A percentile compares a stretch with the other conserved stretches of the same genome.
These are phyloP conservation scores for Ondatra zibethicus DNA, from an alignment of 2,113 vertebrate species.

Conservation along the genomic window DNA sequence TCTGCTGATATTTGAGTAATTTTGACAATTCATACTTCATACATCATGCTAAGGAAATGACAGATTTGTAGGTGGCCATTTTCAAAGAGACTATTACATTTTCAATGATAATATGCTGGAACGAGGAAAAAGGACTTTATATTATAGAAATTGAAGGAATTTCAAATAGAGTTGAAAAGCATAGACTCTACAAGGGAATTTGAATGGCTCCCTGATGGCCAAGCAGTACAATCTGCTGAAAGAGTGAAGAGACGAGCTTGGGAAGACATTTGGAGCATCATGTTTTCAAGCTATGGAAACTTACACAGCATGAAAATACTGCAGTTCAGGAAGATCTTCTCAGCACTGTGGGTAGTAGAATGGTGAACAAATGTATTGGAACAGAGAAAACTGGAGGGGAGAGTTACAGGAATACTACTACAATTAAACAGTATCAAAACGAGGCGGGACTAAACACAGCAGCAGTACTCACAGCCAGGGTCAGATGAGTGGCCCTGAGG, in stretches of 20 bases:
- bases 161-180: not conserved
- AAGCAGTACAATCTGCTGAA: not conserved
- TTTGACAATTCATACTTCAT: not conserved
- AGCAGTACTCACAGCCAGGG: not conserved
- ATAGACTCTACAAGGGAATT: not conserved
- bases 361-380: not conserved
- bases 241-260: not conserved
- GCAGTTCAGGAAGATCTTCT: not conserved
- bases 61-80: not conserved
- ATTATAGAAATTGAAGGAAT: not conserved
- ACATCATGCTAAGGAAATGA: not conserved
- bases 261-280: not conserved
- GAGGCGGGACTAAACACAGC: not conserved
- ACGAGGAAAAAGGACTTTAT: not conserved
- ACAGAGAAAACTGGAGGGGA: not conserved
- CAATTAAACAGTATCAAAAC: not conserved
- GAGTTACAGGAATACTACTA: fast-evolving
- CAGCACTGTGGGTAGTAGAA: not conserved
- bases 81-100: slow-evolving; percentile 4
- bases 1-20: slow-evolving; percentile 26
- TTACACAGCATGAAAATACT: not conserved
- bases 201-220: not conserved
- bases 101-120: slow-evolving; percentile 18
- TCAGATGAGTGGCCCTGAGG: not conserved
- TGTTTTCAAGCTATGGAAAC: not conserved